Percentiles rank a stretch among this genome's conserved stretches.
Evolutionary conservation across 2,113 vertebrate genomes (phyloP).

Genomic region (Nyctibius bracteatus): DNA sequence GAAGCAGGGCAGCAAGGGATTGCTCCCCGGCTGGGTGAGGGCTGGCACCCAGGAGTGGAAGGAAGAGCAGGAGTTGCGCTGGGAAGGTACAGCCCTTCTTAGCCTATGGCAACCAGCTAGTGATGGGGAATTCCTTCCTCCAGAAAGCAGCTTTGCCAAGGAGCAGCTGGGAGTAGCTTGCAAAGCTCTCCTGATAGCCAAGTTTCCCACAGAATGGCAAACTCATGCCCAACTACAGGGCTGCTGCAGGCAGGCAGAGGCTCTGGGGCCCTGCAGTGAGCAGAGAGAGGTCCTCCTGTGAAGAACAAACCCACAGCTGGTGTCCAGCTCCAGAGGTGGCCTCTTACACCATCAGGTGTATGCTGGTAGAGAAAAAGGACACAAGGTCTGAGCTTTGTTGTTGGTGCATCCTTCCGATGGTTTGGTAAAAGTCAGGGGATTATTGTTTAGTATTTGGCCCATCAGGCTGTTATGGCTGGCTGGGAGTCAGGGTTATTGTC

Average conservation of each 20-base stretch:
- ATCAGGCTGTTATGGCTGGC: not conserved
- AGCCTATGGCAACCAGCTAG: not conserved
- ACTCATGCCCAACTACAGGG: fast-evolving
- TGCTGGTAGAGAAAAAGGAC: not conserved
- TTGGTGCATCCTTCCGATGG: not conserved
- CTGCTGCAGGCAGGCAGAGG: not conserved
- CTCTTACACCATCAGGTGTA: not conserved
- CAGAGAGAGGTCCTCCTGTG: not conserved
- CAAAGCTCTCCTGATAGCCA: not conserved
- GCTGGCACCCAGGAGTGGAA: not conserved
- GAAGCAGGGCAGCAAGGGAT: not conserved
- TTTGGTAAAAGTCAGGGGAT: not conserved
- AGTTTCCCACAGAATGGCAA: not conserved
- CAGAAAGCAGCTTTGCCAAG: not conserved
- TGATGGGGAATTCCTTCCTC: not conserved
- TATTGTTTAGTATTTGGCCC: not conserved
- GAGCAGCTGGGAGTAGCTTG: not conserved
- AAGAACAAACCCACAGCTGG: not conserved
- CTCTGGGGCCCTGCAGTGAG: not conserved
- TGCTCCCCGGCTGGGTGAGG: not conserved
- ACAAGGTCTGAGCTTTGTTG: not conserved
- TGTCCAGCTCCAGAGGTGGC: not conserved
- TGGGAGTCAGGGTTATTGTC: not conserved
- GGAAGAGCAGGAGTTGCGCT: not conserved
- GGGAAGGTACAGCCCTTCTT: not conserved